Conservation (phyloP, 2,113 vertebrate genomes). For the Crotalus horridus region DNA sequence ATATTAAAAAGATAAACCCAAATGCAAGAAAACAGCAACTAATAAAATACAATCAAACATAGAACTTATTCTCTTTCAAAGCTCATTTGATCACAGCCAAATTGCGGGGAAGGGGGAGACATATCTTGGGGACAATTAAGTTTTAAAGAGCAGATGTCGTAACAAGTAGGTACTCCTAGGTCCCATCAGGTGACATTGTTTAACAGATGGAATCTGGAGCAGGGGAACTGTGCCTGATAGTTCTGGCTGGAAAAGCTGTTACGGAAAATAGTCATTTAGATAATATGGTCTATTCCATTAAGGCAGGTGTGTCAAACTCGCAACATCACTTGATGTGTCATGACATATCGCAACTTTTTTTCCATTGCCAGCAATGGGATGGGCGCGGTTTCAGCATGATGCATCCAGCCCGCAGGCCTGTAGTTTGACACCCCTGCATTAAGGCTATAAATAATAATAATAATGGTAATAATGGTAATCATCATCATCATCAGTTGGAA, state of each 20-base stretch:
- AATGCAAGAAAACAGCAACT: not conserved
- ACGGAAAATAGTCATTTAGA: not conserved
- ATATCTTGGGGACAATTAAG: not conserved
- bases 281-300: not conserved
- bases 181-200: not conserved
- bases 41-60: not conserved
- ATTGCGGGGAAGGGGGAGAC: not conserved
- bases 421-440: too few species aligned
- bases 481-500: too few species aligned
- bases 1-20: not conserved
- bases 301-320: too few species aligned
- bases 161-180: not conserved
- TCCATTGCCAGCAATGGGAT: too few species aligned
- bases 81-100: not conserved
- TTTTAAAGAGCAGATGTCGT: not conserved
- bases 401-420: too few species aligned
- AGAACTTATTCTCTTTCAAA: not conserved
- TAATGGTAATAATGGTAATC: too few species aligned
- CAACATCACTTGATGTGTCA: too few species aligned
- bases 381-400: too few species aligned
- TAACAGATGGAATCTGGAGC: not conserved
- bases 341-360: too few species aligned
- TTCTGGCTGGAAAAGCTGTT: not conserved
- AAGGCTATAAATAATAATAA: not conserved
- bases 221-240: not conserved